Conservation (phyloP, 2,888 invertebrate genomes). For the Neoascia interrupta region DNA sequence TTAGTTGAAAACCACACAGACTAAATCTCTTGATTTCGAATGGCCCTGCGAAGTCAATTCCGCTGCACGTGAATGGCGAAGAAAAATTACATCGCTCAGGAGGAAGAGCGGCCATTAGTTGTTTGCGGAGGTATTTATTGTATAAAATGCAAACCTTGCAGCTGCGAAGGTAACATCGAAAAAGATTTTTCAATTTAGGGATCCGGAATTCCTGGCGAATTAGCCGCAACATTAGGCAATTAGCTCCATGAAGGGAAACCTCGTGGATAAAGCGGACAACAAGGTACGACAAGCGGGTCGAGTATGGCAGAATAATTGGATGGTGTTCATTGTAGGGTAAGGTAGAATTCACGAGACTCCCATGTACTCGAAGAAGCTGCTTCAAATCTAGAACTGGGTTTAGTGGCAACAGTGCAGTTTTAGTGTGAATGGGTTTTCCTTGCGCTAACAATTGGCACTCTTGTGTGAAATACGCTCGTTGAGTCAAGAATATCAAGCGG, state of each 20-base stretch:
- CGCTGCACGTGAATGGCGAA: constrained; percentile 13
- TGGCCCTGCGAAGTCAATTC: constrained; percentile 16
- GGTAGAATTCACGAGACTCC: neutral
- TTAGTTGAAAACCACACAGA: neutral
- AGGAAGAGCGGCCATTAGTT: too few relatives aligned
- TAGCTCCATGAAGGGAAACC: neutral
- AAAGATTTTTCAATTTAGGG: neutral
- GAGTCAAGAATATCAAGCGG: too few relatives aligned
- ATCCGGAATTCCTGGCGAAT: neutral
- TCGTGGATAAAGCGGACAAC: neutral
- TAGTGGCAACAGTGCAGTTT: too few relatives aligned
- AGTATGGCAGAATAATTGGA: constrained; percentile 3
- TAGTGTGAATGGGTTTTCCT: too few relatives aligned
- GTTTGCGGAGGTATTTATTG: too few relatives aligned
- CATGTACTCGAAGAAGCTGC: neutral
- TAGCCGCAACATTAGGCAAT: neutral
- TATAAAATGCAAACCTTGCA: too few relatives aligned
- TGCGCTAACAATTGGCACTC: too few relatives aligned
- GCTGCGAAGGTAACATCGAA: too few relatives aligned
- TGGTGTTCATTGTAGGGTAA: neutral
- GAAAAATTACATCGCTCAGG: too few relatives aligned
- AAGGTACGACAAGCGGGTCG: neutral
- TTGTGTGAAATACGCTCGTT: too few relatives aligned
- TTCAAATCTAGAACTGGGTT: neutral
- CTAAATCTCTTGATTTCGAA: neutral